Base-by-base conservation (phyloP, 2,113 vertebrate species). In the Crotophaga sulcirostris region DNA sequence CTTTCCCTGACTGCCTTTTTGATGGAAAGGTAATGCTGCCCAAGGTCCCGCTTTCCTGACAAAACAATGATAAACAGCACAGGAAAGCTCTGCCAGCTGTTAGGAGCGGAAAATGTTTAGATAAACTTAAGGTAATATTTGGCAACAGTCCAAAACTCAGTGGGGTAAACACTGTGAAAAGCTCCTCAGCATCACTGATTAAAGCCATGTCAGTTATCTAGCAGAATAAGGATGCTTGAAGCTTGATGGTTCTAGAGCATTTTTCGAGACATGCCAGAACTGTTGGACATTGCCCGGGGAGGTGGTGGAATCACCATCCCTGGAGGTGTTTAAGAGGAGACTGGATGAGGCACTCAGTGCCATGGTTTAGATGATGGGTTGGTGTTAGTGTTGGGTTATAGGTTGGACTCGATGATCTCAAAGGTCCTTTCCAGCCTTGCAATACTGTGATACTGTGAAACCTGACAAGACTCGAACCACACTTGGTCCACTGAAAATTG, bases 131-230 rank as follows among this genome's bases (percentile, higher is more conserved):
- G 34, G 56, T 55, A 26, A 31, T 38, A 70, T 89, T 77, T 33
- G 7, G 6, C 40, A 81, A 25, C 16, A 31, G 42, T 18, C 25
- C 18, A 19, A 40, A 34, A n/a, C 42, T 68, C 44, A 47, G 38
- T 64, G 40, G 29, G 29, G 40, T 36, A 28, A 69, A 28, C 25
- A 51, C 47, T 49, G 16, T 4, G 45, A 17, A 36, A 19, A 44
- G 10, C 47, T 86, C 59, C 42, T 82, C 59, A 21, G 52, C 69
- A 40, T 54, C 31, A 16, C 42, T 63, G 36, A 28, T 28, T 10
- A 38, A 69, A 29, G 24, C 55, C n/a, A 10, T 0, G 0, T 63
- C n/a, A 6, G 31, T 55, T 75, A 51, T 4, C 62, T 47, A 34
- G 58, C 40, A 55, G 74, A 59, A 55, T 49, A 58, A 13, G 31